Conservation (phyloP, 2,888 invertebrate genomes). For the Plemyria rubiginata region DNA sequence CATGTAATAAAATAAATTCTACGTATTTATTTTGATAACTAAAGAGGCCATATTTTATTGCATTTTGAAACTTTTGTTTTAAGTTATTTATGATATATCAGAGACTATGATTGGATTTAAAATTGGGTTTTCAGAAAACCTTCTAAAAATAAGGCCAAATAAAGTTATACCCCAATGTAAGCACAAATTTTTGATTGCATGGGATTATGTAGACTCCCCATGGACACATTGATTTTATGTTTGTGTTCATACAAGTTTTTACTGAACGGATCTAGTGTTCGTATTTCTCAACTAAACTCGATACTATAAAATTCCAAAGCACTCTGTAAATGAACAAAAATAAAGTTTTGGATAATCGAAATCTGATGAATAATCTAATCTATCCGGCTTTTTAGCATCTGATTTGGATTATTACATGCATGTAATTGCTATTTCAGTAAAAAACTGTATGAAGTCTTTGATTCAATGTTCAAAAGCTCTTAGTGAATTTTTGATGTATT, state of each 20-base stretch:
- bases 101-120: slow-evolving; percentile 35
- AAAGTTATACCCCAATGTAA: slow-evolving; percentile 57
- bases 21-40: slow-evolving; percentile 70
- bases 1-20: slow-evolving; percentile 53
- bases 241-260: slow-evolving; percentile 30
- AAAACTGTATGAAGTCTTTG: not conserved
- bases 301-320: not conserved
- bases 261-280: not conserved
- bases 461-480: slow-evolving; percentile 39
- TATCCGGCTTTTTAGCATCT: too few relatives aligned
- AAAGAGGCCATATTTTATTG: slow-evolving; percentile 68
- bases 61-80: slow-evolving; percentile 60
- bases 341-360: too few relatives aligned
- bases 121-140: slow-evolving; percentile 62
- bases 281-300: not conserved
- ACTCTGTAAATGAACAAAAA: too few relatives aligned
- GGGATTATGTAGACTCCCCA: slow-evolving; percentile 23
- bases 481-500: slow-evolving; percentile 67
- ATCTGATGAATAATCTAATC: too few relatives aligned
- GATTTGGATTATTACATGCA: not conserved
- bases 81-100: slow-evolving; percentile 58
- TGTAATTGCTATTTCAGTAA: too few relatives aligned
- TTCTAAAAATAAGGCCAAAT: slow-evolving; percentile 58
- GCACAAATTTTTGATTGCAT: slow-evolving; percentile 65
- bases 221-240: slow-evolving; percentile 2